Evolutionary conservation across 2,113 vertebrate genomes (phyloP), one percentile per base, ranked within the genome.

Genomic region (Datnioides undecimradiatus): DNA sequence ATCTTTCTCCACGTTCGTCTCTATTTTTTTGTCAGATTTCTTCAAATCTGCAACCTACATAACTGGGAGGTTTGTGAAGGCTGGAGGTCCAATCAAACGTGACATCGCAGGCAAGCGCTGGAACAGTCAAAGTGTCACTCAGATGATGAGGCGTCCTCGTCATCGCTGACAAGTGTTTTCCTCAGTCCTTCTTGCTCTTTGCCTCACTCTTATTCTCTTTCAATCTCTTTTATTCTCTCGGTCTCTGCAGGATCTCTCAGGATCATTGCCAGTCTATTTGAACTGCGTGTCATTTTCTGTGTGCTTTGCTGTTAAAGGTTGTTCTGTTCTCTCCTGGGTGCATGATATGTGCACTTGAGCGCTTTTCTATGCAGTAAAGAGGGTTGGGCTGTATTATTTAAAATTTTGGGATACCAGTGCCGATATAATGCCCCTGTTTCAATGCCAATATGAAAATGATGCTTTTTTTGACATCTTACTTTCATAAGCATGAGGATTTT

Each of bases 121-220:
- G 51, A 85, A 66, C 71, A 84, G 51, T 68, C 66, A 58, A 76
- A 67, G 36, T 77, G 79, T 74, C 71, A 67, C 69, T 57, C 59
- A 46, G 13, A 57, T 55, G 29, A 74, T 48, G 73, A 83, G 25
- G 55, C 7, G 2, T 73, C 76, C 72, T 45, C 8, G 21, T 82
- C 68, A 68, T 58, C 16, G 31, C 17, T 80, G 58, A 40, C 63
- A 76, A 81, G 71, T 63, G 54, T 71, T 82, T 46, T 52, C 29
- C 43, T 65, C n/a, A n/a, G n/a, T n/a, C n/a, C n/a, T n/a, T n/a
- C n/a, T n/a, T n/a, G n/a, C n/a, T n/a, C n/a, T 71, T 82, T 46
- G 48, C 29, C 43, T 65, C 21, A 6, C 21, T 65, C 27, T 65
- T 4, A 52, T 31, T 36, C 21, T 49, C 21, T 33, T 45, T 77